These are phyloP conservation scores for Lota lota DNA, from an alignment of 2,113 vertebrate species.

Conservation along the genomic window DNA sequence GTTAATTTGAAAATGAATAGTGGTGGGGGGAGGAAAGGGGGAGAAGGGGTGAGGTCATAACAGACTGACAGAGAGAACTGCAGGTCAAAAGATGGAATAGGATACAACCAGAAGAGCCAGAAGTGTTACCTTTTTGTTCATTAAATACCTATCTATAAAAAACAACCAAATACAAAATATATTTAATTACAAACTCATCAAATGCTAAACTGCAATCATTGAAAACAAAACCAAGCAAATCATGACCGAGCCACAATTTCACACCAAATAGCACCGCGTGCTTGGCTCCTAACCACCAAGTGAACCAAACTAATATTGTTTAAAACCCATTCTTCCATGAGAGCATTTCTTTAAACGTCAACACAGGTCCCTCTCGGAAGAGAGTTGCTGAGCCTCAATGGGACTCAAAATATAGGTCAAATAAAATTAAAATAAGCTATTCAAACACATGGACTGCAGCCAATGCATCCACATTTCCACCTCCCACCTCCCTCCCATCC, in stretches of 20 bases:
- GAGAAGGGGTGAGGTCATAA: slow-evolving; percentile 16
- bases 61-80: neutral
- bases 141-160: neutral
- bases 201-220: neutral
- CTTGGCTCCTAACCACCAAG: slow-evolving; percentile 25
- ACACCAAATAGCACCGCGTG: slow-evolving; percentile 26
- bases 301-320: neutral
- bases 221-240: slow-evolving; percentile 8
- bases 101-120: neutral
- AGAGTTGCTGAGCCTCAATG: too few species aligned
- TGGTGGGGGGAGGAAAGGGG: slow-evolving; percentile 32
- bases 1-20: slow-evolving; percentile 81
- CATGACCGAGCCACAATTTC: slow-evolving; percentile 19
- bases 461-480: slow-evolving; percentile 69
- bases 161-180: neutral
- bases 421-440: slow-evolving; percentile 57
- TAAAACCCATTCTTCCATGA: slow-evolving; percentile 46
- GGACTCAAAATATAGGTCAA: too few species aligned
- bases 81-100: neutral
- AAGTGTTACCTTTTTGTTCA: too few species aligned
- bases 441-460: slow-evolving; percentile 71
- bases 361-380: too few species aligned
- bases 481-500: slow-evolving; percentile 51
- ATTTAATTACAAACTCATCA: neutral
- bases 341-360: slow-evolving; percentile 68